Percentiles rank a stretch among this genome's conserved stretches.
phyloP scores from a whole-genome alignment of 2,113 vertebrate species.

The Synodontis membranacea region DNA sequence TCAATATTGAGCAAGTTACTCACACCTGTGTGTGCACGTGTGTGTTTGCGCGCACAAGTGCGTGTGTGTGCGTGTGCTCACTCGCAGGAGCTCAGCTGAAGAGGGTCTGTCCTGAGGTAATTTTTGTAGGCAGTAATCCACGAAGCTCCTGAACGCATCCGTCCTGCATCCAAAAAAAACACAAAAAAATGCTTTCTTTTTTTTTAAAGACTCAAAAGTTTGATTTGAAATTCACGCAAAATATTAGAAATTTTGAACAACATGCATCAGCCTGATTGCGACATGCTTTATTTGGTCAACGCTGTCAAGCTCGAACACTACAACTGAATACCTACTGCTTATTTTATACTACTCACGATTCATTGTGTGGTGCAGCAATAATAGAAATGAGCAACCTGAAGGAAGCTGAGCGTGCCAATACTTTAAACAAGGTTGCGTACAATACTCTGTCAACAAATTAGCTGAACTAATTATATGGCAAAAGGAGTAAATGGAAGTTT shows the following conservation, averaged over 20 bases:
- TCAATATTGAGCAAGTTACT: slow-evolving; percentile 15
- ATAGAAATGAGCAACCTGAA: not conserved
- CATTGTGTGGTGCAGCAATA: not conserved
- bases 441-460: not conserved
- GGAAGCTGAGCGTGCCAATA: not conserved
- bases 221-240: not conserved
- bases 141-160: slow-evolving; percentile 93
- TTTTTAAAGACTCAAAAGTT: not conserved
- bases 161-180: slow-evolving; percentile 74
- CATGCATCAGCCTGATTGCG: not conserved
- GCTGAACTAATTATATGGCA: not conserved
- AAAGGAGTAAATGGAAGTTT: not conserved
- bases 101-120: slow-evolving; percentile 98
- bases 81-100: slow-evolving; percentile 89
- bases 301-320: not conserved
- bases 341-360: slow-evolving; percentile 2
- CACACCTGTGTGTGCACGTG: slow-evolving; percentile 46
- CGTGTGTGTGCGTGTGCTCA: slow-evolving; percentile 70
- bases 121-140: slow-evolving; percentile 99
- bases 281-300: not conserved
- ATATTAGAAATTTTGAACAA: not conserved
- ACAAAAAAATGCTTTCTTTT: not conserved
- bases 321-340: not conserved
- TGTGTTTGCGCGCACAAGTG: slow-evolving; percentile 13
- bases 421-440: not conserved